Conservation (phyloP, 37 sponge, comb jelly and placozoan genomes). For the Petrosia ficiformis region DNA sequence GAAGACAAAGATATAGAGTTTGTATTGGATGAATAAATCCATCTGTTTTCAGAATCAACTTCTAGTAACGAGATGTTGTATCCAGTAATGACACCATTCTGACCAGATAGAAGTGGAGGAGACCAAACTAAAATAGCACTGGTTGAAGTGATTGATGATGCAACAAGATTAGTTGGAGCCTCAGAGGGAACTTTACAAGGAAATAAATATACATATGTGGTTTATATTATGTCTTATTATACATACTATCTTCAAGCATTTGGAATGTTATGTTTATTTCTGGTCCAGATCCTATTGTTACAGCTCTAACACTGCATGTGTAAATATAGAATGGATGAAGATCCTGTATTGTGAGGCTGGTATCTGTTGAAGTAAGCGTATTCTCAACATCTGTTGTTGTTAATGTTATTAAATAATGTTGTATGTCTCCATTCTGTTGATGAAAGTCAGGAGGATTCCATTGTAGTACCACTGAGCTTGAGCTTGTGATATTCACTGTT, state of each 20-base stretch:
- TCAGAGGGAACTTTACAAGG: not conserved
- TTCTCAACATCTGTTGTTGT: not conserved
- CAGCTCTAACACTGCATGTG: slow-evolving; percentile 31
- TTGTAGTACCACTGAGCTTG: not conserved
- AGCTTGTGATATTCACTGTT: not conserved
- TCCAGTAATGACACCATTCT: slow-evolving; percentile 30
- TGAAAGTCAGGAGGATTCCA: slow-evolving; percentile 19
- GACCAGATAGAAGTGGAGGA: slow-evolving; percentile 21
- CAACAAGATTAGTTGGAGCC: not conserved
- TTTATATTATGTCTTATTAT: no score
- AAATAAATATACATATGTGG: no score
- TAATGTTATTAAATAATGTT: not conserved
- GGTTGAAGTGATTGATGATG: not conserved
- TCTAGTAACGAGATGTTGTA: slow-evolving; percentile 14
- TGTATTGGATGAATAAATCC: not conserved
- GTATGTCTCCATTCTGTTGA: slow-evolving; percentile 23
- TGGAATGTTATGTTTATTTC: not conserved
- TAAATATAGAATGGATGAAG: slow-evolving; percentile 8
- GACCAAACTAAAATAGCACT: slow-evolving; percentile 11
- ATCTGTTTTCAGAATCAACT: not conserved
- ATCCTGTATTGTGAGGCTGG: no score
- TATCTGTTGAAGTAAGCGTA: no score
- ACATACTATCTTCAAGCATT: slow-evolving; percentile 16
- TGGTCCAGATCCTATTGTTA: slow-evolving; percentile 18
- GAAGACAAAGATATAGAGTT: not conserved